These are phyloP conservation scores for Drosophila meridiana DNA, from an alignment of 2,888 invertebrate genomes.

Conservation along the genomic window DNA sequence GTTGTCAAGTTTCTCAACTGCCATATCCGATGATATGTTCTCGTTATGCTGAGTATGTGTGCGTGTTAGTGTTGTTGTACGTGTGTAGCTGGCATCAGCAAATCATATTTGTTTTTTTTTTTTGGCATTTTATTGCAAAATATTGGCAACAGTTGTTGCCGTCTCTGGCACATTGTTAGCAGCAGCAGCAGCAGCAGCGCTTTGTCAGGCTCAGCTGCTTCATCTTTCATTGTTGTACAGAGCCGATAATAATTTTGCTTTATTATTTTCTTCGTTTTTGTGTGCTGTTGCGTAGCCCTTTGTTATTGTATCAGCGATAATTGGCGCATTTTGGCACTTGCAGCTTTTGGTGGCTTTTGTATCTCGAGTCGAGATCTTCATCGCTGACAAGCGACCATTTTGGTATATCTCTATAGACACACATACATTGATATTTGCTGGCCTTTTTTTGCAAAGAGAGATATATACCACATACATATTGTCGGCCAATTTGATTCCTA, in stretches of 20 bases:
- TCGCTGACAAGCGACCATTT: constrained; percentile 63
- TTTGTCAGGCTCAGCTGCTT: constrained; percentile 34
- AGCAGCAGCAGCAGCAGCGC: background rate
- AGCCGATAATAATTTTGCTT: constrained; percentile 75
- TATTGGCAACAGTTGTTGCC: constrained; percentile 71
- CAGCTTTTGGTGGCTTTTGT: constrained; percentile 37
- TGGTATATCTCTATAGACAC: background rate
- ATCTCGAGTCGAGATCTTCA: constrained; percentile 56
- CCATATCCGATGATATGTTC: constrained; percentile 43
- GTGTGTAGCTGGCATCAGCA: constrained; percentile 55
- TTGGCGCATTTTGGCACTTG: constrained; percentile 75
- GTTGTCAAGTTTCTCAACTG: constrained; percentile 57
- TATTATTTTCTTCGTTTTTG: constrained; percentile 57
- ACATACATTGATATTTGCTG: constrained; percentile 9
- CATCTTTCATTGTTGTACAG: constrained; percentile 50
- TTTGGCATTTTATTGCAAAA: constrained; percentile 63
- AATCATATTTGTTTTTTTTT: constrained; percentile 63
- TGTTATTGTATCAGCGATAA: constrained; percentile 70
- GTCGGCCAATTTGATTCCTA: constrained; percentile 47
- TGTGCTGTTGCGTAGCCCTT: constrained; percentile 14
- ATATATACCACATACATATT: constrained; percentile 26
- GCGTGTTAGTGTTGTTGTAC: constrained; percentile 7
- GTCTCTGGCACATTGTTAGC: constrained; percentile 42
- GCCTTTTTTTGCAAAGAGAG: constrained; percentile 3
- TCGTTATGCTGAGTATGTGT: background rate